Percentiles rank a stretch among this genome's conserved stretches.
These are phyloP conservation scores for chimpanzee (Pan troglodytes) DNA, from an alignment of 2,113 vertebrate species.

Conservation along the genomic window NHGRI_mPanTro3-v2.1_pri NC_072410.2:106826501-106827000, in stretches of 20 bases:
- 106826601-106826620: conserved; percentile 17
- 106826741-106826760: neutral
- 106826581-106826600: too few species aligned
- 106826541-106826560: too few species aligned
- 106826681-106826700: neutral
- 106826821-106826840: neutral
- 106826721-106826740: neutral
- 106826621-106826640: conserved; percentile 56
- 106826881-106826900: neutral
- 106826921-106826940: neutral
- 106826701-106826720: conserved; percentile 15
- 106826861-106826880: neutral
- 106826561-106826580: too few species aligned
- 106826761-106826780: neutral
- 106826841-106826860: neutral
- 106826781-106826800: neutral
- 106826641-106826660: conserved; percentile 54
- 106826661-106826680: conserved; percentile 39
- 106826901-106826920: neutral
- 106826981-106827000: neutral
- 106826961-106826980: neutral
- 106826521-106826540: too few species aligned
- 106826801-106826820: neutral
- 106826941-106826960: neutral
- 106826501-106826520: too few species aligned